These are phyloP conservation scores for Meiosimyza decipiens DNA, from an alignment of 2,888 invertebrate species.

Conservation along the genomic window DNA sequence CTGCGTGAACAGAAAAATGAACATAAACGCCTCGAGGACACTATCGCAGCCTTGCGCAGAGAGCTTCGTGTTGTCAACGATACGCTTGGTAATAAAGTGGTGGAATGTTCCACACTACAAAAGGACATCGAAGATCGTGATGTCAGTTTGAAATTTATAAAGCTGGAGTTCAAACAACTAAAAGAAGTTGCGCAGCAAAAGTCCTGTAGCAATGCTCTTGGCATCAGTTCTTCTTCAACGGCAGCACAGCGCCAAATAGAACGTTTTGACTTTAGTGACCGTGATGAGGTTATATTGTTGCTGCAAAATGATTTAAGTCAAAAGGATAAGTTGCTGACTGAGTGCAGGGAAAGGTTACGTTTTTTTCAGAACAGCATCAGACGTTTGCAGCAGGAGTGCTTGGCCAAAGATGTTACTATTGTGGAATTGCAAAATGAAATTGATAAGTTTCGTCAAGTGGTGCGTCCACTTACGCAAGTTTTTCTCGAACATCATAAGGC, in stretches of 20 bases:
- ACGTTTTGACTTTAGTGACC: conserved; percentile 33
- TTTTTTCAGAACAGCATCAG: conserved; percentile 55
- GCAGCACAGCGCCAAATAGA: conserved; percentile 27
- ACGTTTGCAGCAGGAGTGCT: conserved; percentile 54
- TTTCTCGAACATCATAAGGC: conserved; percentile 70
- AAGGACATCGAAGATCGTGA: conserved; percentile 50
- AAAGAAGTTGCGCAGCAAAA: conserved; percentile 36
- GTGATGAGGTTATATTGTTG: conserved; percentile 45
- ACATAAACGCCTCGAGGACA: conserved; percentile 49
- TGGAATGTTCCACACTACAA: conserved; percentile 48
- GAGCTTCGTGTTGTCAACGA: conserved; percentile 50
- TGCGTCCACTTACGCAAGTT: conserved; percentile 75
- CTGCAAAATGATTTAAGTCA: conserved; percentile 51
- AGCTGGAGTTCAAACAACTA: conserved; percentile 43
- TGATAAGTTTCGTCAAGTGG: conserved; percentile 85
- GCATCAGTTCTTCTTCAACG: background rate
- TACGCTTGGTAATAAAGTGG: conserved; percentile 50
- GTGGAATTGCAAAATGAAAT: conserved; percentile 84
- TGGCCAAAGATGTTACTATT: conserved; percentile 81
- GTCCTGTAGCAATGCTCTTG: no score
- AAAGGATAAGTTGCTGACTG: conserved; percentile 52
- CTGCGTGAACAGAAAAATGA: conserved; percentile 46
- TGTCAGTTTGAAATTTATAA: conserved; percentile 45
- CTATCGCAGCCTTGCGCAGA: conserved; percentile 45
- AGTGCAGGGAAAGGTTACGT: conserved; percentile 55